phyloP scores from a whole-genome alignment of 2,113 vertebrate species.

The Morone saxatilis region DNA sequence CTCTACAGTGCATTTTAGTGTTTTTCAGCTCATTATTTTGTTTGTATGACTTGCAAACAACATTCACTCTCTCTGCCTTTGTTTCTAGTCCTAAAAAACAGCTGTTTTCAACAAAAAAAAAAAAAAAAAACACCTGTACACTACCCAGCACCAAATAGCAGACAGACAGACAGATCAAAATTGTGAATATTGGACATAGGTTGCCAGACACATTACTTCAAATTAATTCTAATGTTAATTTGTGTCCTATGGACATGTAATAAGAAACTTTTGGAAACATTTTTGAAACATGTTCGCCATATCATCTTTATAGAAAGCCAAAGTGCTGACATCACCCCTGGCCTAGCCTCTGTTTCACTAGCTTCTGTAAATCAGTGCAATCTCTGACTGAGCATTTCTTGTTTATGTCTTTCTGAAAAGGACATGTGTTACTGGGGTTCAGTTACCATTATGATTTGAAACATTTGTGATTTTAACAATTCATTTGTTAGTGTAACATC shows the following conservation, averaged over 20 bases:
- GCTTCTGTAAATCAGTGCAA: neutral
- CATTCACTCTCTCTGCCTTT: neutral
- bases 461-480: neutral
- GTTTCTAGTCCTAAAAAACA: neutral
- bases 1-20: neutral
- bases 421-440: neutral
- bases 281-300: neutral
- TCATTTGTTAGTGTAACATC: too few relatives aligned
- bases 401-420: too few relatives aligned
- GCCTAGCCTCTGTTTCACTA: too few relatives aligned
- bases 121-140: neutral
- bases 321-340: neutral
- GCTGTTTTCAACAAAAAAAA: neutral
- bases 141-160: neutral
- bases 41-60: neutral
- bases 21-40: constrained; percentile 12
- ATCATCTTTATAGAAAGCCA: neutral
- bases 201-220: neutral
- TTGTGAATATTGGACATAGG: neutral
- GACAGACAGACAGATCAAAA: neutral
- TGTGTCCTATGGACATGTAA: neutral
- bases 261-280: neutral
- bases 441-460: neutral
- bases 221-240: neutral
- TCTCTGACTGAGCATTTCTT: neutral